phyloP scores from a whole-genome alignment of 2,797 vertebrate genomes.

The Channa striata region DNA sequence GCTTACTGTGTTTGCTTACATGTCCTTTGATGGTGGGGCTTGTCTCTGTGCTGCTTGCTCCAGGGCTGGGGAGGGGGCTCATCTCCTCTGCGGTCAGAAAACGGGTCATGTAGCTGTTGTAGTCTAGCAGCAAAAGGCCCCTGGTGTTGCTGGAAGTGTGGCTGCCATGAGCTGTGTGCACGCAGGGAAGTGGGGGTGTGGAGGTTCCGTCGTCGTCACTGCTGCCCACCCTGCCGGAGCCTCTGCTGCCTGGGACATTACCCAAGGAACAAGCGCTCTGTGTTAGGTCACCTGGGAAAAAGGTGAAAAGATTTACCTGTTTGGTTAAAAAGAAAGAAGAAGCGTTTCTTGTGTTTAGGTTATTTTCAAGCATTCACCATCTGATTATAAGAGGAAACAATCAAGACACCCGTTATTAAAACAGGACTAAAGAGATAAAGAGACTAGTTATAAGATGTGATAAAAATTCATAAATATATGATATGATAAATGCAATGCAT shows the following conservation, averaged over 20 bases:
- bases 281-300: constrained; percentile 62
- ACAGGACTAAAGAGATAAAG: too few relatives aligned
- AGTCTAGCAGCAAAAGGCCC: constrained; percentile 83
- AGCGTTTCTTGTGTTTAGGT: too few relatives aligned
- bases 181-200: constrained; percentile 32
- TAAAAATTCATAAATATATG: too few relatives aligned
- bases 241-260: constrained; percentile 51
- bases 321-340: too few relatives aligned
- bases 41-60: constrained; percentile 69
- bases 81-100: constrained; percentile 72
- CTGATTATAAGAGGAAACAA: too few relatives aligned
- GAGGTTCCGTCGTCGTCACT: constrained; percentile 77
- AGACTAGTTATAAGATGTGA: too few relatives aligned
- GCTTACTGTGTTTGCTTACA: constrained; percentile 43
- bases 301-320: constrained; percentile 6
- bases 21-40: constrained; percentile 78
- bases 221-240: constrained; percentile 79
- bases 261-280: constrained; percentile 28
- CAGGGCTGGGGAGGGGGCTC: constrained; percentile 78
- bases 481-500: too few relatives aligned
- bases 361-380: too few relatives aligned
- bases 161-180: constrained; percentile 53
- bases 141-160: constrained; percentile 48
- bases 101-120: constrained; percentile 86
- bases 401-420: too few relatives aligned